These are phyloP conservation scores for Stratiomys singularior DNA, from an alignment of 2,888 invertebrate species.

Conservation along the genomic window DNA sequence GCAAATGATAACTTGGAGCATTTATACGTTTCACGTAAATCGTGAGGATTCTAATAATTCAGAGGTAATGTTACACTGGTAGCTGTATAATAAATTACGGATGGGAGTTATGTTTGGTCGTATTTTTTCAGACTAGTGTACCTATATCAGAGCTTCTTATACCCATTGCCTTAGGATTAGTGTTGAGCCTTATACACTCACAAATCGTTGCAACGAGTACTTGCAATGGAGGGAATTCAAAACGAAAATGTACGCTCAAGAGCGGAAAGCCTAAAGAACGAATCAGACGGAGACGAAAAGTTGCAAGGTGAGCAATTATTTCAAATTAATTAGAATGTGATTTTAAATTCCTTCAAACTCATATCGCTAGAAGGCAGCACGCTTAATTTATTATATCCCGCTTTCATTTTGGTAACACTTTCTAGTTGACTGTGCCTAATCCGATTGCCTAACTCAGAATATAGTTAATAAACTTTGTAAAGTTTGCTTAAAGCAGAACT, in stretches of 20 bases:
- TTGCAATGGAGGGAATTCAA: slow-evolving; percentile 57
- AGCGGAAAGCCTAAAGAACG: slow-evolving; percentile 58
- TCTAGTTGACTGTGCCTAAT: no score
- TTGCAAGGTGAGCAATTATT: slow-evolving; percentile 58
- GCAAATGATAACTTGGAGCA: slow-evolving; percentile 69
- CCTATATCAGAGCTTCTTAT: slow-evolving; percentile 76
- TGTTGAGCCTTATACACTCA: slow-evolving; percentile 81
- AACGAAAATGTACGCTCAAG: slow-evolving; percentile 60
- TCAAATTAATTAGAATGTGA: no score
- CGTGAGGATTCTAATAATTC: slow-evolving; percentile 54
- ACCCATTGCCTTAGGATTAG: slow-evolving; percentile 77
- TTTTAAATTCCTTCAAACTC: no score
- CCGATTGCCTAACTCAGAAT: no score
- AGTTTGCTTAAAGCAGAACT: no score
- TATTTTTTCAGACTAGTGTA: slow-evolving; percentile 66
- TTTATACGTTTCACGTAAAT: slow-evolving; percentile 64
- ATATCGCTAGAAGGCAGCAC: no score
- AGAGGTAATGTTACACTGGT: slow-evolving; percentile 49
- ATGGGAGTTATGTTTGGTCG: slow-evolving; percentile 12
- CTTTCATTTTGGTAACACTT: no score
- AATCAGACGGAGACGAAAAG: slow-evolving; percentile 60
- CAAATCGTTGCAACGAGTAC: slow-evolving; percentile 79
- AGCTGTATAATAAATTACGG: not conserved
- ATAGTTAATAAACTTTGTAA: no score
- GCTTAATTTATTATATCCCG: no score